A percentile compares a stretch with the other conserved stretches of the same genome.
phyloP scores from a whole-genome alignment of 2,113 vertebrate genomes.

The Albula goreensis region DNA sequence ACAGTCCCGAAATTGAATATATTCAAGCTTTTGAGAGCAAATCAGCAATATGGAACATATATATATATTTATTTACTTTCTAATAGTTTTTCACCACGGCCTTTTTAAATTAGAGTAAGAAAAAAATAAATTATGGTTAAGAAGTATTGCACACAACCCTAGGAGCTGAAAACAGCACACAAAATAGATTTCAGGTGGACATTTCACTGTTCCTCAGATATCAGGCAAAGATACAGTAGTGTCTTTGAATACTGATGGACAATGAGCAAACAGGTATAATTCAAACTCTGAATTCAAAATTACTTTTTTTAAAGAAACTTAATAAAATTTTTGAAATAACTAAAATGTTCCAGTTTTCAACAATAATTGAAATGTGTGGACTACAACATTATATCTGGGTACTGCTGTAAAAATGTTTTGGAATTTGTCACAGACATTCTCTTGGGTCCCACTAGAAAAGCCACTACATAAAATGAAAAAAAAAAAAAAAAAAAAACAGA shows the following conservation, averaged over 20 bases:
- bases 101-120: background rate
- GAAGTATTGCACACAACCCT: background rate
- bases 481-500: constrained; percentile 5
- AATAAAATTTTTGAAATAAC: background rate
- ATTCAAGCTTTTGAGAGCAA: background rate
- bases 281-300: background rate
- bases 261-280: background rate
- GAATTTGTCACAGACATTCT: constrained; percentile 6
- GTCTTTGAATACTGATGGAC: background rate
- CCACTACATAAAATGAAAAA: background rate
- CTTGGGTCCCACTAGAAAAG: constrained; percentile 10
- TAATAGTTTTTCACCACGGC: background rate
- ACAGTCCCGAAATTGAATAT: constrained; percentile 14
- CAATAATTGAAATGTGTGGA: background rate
- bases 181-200: background rate
- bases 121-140: constrained; percentile 8
- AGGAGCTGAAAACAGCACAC: background rate
- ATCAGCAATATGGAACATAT: background rate
- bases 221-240: background rate
- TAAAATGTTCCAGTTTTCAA: background rate
- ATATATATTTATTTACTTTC: background rate
- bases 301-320: background rate
- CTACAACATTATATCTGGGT: background rate
- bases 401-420: background rate
- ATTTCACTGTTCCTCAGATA: background rate